Base-by-base conservation (phyloP, 2,113 vertebrate genomes). In the Sigmodon hispidus region DNA sequence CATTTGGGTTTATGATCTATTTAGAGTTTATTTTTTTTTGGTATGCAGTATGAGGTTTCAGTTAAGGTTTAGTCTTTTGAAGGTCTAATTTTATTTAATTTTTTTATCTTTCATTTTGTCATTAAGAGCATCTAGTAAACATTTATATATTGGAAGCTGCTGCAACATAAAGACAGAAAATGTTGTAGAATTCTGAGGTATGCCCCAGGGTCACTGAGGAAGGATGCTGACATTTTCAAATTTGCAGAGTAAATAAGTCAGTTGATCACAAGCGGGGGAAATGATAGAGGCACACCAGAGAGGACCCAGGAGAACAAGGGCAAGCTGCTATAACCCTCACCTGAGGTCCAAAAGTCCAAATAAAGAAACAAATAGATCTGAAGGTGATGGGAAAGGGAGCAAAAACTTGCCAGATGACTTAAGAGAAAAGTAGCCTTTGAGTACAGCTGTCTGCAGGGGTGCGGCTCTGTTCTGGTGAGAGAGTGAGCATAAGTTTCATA, bases 1-100 rank as follows among this genome's bases (percentile, higher is more conserved):
- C 50, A 59, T 50, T 69, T 61, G 63, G 43, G 34, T 61, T 52
- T 7, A n/a, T 45, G 8, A 81, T 76, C 22, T 29, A 17, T 90
- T 86, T 90, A 61, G 16, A 59, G 65, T 59, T 69, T 40, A 80
- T 45, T 81, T 93, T 93, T 45, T 81, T 93, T 93, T 43, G 40
- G 29, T 90, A 31, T 61, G 75, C 34, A 0, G 6, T 29, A 12
- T 48, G 24, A 67, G 8, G 36, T n/a, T 86, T 59, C 59, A 81
- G 19, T n/a, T 57, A 21, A 80, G 48, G 34, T 55, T 67, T 31
- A 43, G 89, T 84, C 29, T 90, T 89, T 93, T n/a, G 34, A 81
- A 31, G 80, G 36, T 90, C 15, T n/a, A 90, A 7, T 69, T 76
- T 15, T 65, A 40, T 34, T n/a, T n/a, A n/a, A n/a, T n/a, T n/a